Conservation (phyloP, 2,888 invertebrate genomes). For the Conus canariensis region DNA sequence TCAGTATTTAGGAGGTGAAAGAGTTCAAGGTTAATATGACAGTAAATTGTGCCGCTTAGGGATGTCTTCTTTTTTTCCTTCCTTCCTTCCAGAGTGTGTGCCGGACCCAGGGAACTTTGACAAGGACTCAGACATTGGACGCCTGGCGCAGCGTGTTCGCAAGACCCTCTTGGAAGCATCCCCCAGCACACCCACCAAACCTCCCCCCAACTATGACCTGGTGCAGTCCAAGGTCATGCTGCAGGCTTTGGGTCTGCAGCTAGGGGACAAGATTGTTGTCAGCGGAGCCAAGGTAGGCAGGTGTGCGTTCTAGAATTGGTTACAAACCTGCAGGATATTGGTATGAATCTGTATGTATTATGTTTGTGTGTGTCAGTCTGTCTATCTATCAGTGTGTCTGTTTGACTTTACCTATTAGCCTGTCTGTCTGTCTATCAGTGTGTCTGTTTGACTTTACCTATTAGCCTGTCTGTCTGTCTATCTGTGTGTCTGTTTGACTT, state of each 20-base stretch:
- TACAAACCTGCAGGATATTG: too few relatives aligned
- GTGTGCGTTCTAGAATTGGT: not conserved
- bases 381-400: too few relatives aligned
- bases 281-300: slow-evolving; percentile 74
- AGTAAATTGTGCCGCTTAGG: too few relatives aligned
- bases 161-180: slow-evolving; percentile 74
- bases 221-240: slow-evolving; percentile 75
- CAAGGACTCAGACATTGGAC: slow-evolving; percentile 76
- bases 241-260: slow-evolving; percentile 78
- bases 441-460: too few relatives aligned
- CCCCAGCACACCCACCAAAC: slow-evolving; percentile 61
- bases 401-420: too few relatives aligned
- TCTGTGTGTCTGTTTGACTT: too few relatives aligned
- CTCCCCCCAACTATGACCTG: slow-evolving; percentile 71
- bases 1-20: too few relatives aligned
- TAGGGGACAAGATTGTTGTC: slow-evolving; percentile 79
- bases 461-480: too few relatives aligned
- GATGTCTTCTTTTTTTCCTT: not conserved
- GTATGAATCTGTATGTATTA: not conserved
- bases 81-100: slow-evolving; percentile 76
- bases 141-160: slow-evolving; percentile 74
- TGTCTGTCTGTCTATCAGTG: too few relatives aligned
- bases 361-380: not conserved
- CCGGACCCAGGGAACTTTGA: slow-evolving; percentile 77
- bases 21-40: too few relatives aligned